A percentile compares a stretch with the other conserved stretches of the same genome.
Conservation (phyloP, 2,113 vertebrate genomes). For the Hippocampus barbouri region DNA sequence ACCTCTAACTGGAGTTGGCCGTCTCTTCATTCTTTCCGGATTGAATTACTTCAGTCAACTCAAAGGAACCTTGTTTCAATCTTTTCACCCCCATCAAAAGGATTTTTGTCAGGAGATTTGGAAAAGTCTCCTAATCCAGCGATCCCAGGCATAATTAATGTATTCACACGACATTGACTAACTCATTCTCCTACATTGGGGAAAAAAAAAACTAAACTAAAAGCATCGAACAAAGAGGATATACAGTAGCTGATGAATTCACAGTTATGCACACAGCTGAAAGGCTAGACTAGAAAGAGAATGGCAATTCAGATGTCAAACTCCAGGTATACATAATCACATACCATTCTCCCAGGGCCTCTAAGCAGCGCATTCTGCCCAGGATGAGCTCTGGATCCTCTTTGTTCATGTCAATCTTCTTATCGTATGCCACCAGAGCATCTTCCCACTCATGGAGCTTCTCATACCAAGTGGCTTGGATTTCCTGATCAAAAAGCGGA, state of each 20-base stretch:
- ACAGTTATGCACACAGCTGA: background rate
- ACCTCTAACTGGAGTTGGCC: constrained; percentile 23
- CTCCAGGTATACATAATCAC: constrained; percentile 34
- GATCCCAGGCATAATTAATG: background rate
- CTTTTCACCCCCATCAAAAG: constrained; percentile 34
- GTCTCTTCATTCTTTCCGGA: constrained; percentile 31
- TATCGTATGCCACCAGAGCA: constrained; percentile 91
- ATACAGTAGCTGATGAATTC: background rate
- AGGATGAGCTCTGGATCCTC: constrained; percentile 96
- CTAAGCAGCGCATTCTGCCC: constrained; percentile 94
- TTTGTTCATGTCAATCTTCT: constrained; percentile 97
- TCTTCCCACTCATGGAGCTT: constrained; percentile 99
- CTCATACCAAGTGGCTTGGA: constrained; percentile 99
- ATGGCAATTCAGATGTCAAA: background rate
- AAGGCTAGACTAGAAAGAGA: background rate
- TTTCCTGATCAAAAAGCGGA: constrained; percentile 77
- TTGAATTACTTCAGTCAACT: constrained; percentile 32
- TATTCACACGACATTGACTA: background rate
- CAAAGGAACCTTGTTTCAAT: constrained; percentile 37
- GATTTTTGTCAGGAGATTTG: constrained; percentile 44
- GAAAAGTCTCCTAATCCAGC: constrained; percentile 10
- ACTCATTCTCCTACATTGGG: background rate
- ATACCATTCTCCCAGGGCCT: constrained; percentile 96
- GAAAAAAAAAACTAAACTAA: background rate
- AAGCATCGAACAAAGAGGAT: background rate